phyloP scores from a whole-genome alignment of 2,797 vertebrate species.

The Poecilia picta region DNA sequence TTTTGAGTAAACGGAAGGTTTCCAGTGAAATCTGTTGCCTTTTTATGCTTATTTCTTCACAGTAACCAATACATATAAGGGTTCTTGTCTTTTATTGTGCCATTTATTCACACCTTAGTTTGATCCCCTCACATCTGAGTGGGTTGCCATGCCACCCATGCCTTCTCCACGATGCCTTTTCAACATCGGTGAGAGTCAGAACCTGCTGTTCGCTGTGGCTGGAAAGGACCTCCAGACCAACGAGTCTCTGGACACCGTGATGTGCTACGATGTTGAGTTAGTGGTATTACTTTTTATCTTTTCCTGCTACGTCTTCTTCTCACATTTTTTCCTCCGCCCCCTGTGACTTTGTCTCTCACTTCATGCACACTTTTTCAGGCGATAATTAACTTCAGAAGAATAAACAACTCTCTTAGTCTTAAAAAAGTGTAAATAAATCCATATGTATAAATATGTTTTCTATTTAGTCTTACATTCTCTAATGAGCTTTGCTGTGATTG shows the following conservation, averaged over 20 bases:
- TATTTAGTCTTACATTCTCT: background rate
- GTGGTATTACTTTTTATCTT: conserved; percentile 32
- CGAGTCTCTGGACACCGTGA: conserved; percentile 90
- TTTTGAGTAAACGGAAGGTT: no score
- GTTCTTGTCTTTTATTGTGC: background rate
- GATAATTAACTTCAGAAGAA: conserved; percentile 42
- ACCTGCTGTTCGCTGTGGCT: conserved; percentile 91
- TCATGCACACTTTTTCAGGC: conserved; percentile 3
- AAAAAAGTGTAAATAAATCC: background rate
- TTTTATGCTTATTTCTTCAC: background rate
- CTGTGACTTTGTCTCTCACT: background rate
- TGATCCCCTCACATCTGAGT: conserved; percentile 88
- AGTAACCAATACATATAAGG: background rate
- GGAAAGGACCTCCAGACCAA: conserved; percentile 97
- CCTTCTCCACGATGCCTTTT: conserved; percentile 96
- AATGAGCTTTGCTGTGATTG: background rate
- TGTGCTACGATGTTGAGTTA: conserved; percentile 93
- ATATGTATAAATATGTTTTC: background rate
- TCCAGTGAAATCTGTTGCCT: no score
- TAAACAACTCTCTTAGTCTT: conserved; percentile 1
- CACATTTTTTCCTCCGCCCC: background rate
- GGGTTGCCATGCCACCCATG: conserved; percentile 94
- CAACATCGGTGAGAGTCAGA: conserved; percentile 89
- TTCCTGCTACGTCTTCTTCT: background rate
- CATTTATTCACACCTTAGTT: conserved; percentile 78